Evolutionary conservation across 1,140 invertebrate genomes (phyloP).

Genomic region (Drosophila lacteicornis): DNA sequence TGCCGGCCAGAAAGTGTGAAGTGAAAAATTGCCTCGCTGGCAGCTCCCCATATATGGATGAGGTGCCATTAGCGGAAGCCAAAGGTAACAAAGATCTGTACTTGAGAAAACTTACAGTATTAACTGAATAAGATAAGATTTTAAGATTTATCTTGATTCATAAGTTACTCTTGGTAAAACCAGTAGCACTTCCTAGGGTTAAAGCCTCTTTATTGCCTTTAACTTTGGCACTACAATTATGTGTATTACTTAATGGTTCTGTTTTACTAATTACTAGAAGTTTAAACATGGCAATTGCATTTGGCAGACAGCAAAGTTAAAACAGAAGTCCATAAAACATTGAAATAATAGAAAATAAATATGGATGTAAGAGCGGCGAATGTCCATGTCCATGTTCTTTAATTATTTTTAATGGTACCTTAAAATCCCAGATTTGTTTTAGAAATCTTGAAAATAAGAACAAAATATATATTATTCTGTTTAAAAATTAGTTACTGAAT

Average conservation of each 20-base stretch:
- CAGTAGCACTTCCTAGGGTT: conserved; percentile 3
- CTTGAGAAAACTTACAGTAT: not conserved
- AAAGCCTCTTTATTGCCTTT: conserved; percentile 4
- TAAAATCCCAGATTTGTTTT: conserved; percentile 61
- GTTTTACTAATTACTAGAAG: conserved; percentile 22
- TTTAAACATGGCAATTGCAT: conserved; percentile 42
- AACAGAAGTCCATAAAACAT: conserved; percentile 16
- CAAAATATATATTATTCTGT: too few relatives aligned
- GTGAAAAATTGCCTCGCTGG: conserved; percentile 26
- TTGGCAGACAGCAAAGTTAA: conserved; percentile 9
- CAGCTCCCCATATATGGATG: conserved; percentile 20
- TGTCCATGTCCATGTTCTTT: conserved; percentile 6
- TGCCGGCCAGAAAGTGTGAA: conserved; percentile 58
- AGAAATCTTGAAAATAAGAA: conserved; percentile 22
- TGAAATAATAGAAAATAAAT: conserved; percentile 38
- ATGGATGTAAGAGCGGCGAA: conserved; percentile 28
- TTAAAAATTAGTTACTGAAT: too few relatives aligned
- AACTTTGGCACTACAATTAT: conserved; percentile 26
- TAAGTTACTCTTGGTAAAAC: not conserved
- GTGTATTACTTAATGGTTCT: conserved; percentile 21
- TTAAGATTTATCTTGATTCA: not conserved
- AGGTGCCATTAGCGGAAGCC: conserved; percentile 22
- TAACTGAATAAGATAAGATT: not conserved
- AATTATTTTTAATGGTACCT: conserved; percentile 27
- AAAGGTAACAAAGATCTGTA: conserved; percentile 10